phyloP scores from a whole-genome alignment of 2,888 invertebrate genomes.

The Prosopocoilus inquinatus region DNA sequence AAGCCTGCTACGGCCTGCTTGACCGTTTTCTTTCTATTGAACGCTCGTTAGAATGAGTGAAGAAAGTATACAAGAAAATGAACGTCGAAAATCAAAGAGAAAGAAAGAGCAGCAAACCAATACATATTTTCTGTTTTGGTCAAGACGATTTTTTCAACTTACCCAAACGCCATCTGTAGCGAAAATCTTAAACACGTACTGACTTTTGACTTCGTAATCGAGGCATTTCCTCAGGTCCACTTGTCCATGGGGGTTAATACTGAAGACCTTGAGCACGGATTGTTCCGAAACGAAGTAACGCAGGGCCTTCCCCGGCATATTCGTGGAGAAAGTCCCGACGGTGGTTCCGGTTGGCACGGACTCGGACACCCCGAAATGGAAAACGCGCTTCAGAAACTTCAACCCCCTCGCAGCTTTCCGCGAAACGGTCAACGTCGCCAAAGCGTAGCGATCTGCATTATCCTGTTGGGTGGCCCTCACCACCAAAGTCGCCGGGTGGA shows the following conservation, averaged over 20 bases:
- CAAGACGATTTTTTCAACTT: slow-evolving; percentile 36
- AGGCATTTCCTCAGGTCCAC: slow-evolving; percentile 70
- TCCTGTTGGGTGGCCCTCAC: slow-evolving; percentile 73
- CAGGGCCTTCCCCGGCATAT: slow-evolving; percentile 63
- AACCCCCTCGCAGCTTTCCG: slow-evolving; percentile 49
- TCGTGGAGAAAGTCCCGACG: slow-evolving; percentile 68
- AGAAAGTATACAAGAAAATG: too few relatives aligned
- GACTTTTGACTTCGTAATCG: slow-evolving; percentile 73
- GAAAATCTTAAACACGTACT: slow-evolving; percentile 75
- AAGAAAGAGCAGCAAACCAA: not conserved
- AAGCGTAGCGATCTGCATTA: slow-evolving; percentile 83
- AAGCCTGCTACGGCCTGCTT: too few relatives aligned
- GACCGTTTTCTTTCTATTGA: too few relatives aligned
- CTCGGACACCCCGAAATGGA: slow-evolving; percentile 71
- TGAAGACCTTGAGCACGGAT: slow-evolving; percentile 71
- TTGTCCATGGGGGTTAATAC: slow-evolving; percentile 76
- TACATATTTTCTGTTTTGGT: too few relatives aligned
- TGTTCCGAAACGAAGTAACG: slow-evolving; percentile 76
- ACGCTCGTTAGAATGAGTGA: too few relatives aligned
- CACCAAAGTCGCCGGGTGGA: slow-evolving; percentile 74
- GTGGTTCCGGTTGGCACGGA: slow-evolving; percentile 72
- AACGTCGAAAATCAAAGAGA: not conserved
- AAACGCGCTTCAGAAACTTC: slow-evolving; percentile 70
- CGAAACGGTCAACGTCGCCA: slow-evolving; percentile 75
- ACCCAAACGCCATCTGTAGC: slow-evolving; percentile 78